These are phyloP conservation scores for Netelia inedita DNA, from an alignment of 2,888 invertebrate species.

Conservation along the genomic window DNA sequence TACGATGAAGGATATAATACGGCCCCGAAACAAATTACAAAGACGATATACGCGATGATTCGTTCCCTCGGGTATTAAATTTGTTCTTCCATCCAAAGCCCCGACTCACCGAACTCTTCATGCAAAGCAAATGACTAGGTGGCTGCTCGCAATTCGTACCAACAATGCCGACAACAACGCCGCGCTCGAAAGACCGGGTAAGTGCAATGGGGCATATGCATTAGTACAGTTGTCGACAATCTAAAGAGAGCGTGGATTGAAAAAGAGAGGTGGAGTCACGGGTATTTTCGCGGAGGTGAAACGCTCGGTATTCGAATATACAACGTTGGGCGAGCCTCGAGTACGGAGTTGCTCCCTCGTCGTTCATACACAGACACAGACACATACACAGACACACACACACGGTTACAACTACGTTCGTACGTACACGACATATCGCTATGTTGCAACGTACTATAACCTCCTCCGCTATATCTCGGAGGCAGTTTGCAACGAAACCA, in stretches of 20 bases:
- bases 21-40: too few species aligned
- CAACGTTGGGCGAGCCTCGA: conserved; percentile 17
- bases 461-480: conserved; percentile 70
- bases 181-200: conserved; percentile 59
- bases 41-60: too few species aligned
- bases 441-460: conserved; percentile 11
- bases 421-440: conserved; percentile 28
- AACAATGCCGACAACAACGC: conserved; percentile 42
- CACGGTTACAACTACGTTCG: background rate
- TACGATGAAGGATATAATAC: too few species aligned
- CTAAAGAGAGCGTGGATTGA: background rate
- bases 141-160: conserved; percentile 66
- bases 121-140: conserved; percentile 75
- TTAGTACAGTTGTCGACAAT: background rate
- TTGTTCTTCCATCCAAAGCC: background rate
- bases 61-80: too few species aligned
- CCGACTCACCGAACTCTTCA: conserved; percentile 66
- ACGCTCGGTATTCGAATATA: conserved; percentile 1
- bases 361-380: background rate
- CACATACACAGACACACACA: conserved; percentile 10
- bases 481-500: conserved; percentile 80
- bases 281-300: conserved; percentile 25
- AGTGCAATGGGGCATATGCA: conserved; percentile 32
- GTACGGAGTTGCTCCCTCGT: background rate
- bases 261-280: conserved; percentile 8